Evolutionary conservation across 2,113 vertebrate genomes (phyloP).

Genomic region (Daboia siamensis): DNA sequence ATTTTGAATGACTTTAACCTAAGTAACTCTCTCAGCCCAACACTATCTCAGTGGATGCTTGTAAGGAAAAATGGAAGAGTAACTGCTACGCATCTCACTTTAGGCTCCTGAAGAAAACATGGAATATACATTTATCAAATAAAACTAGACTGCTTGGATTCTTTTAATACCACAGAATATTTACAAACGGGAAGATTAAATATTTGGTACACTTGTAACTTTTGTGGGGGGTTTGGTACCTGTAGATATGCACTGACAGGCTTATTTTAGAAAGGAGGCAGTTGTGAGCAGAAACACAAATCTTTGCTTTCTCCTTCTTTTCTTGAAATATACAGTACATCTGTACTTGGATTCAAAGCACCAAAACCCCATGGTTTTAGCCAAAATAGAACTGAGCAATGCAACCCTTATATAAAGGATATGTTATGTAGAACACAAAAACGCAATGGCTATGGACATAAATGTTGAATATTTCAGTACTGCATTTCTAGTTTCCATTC

Average conservation of each 20-base stretch:
- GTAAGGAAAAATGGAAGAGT: not conserved
- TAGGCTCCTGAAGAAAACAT: not conserved
- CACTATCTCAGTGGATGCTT: not conserved
- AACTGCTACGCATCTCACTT: not conserved
- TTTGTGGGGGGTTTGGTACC: not conserved
- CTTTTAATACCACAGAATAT: not conserved
- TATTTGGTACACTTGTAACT: not conserved
- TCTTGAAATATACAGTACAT: not conserved
- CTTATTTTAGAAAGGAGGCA: not conserved
- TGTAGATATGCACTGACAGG: not conserved
- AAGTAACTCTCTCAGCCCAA: not conserved
- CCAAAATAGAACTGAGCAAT: not conserved
- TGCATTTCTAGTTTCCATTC: conserved; percentile 14
- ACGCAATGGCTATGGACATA: not conserved
- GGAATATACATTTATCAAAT: not conserved
- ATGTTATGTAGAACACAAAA: not conserved
- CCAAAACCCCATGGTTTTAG: not conserved
- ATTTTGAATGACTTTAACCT: not conserved
- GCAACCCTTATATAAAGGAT: not conserved
- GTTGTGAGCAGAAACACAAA: not conserved
- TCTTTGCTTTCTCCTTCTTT: not conserved
- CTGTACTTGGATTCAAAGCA: not conserved
- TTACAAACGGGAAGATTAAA: not conserved
- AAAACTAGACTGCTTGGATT: not conserved
- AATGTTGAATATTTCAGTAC: not conserved